phyloP scores from a whole-genome alignment of 2,113 vertebrate species.

The Eublepharis macularius region DNA sequence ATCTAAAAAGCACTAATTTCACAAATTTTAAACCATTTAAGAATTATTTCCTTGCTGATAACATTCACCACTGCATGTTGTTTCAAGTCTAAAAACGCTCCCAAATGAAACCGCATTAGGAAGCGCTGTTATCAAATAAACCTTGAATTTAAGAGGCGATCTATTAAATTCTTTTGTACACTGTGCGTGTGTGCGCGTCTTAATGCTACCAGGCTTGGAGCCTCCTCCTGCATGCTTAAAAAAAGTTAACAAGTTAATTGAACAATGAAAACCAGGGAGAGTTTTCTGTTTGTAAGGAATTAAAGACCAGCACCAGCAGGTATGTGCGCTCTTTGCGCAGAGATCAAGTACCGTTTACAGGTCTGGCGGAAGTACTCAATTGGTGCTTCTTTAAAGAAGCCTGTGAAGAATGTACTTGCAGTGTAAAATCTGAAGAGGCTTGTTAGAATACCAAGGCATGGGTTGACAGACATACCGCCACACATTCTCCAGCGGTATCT shows the following conservation, averaged over 20 bases:
- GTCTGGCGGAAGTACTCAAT: background rate
- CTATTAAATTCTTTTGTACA: background rate
- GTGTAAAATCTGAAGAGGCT: background rate
- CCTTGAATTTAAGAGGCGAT: background rate
- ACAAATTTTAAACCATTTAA: background rate
- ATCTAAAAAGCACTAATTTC: conserved; percentile 34
- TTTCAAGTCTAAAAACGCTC: background rate
- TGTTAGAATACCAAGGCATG: background rate
- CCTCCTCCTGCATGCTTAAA: background rate
- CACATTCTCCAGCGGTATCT: background rate
- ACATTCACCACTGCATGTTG: background rate
- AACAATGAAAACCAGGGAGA: background rate
- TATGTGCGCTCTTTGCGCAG: background rate
- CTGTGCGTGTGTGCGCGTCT: too few species aligned
- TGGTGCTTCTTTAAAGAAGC: background rate
- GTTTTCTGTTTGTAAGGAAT: background rate
- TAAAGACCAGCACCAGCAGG: background rate
- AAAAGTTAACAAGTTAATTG: background rate
- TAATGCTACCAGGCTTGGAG: background rate
- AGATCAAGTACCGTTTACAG: background rate
- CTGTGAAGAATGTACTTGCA: background rate
- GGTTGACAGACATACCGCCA: background rate
- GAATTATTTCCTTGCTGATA: background rate
- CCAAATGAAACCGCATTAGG: background rate
- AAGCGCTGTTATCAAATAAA: background rate